Base-by-base conservation (phyloP, 1,140 invertebrate genomes). In the Campodea augens region DNA sequence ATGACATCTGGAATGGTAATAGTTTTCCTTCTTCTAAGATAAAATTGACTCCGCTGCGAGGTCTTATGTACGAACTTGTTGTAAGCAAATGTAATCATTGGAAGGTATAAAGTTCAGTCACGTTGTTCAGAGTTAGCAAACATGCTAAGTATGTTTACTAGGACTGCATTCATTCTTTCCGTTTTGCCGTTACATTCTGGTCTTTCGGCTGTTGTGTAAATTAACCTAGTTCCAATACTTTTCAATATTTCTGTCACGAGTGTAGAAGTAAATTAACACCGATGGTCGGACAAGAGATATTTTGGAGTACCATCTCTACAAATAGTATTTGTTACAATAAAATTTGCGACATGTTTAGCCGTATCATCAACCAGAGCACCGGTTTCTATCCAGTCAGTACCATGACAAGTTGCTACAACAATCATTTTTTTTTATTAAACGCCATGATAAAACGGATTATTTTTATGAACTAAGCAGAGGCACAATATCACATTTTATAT, bases 341-440 rank as follows among this genome's bases (percentile, higher is more conserved):
- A 39, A 13, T 43, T 41, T 7, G 52, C 51, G 10, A 54, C 46
- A 0, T 48, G 52, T 38, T 53, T 45, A 7, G 54, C 51, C 15
- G 47, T 52, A 43, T 56, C 47, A 40, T 60, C 40, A 21, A 45
- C 44, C 3, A 60, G 15, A 23, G 54, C 40, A 20, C 46, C 54
- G 7, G 50, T 52, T 43, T 55, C 50, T 4, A 22, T 25, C 45
- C 49, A 61, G 40, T 54, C 52, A 3, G 58, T 58, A n/a, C 55
- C 57, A 25, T 51, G 47, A 32, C 55, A 52, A 0, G 51, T 46
- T 4, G 57, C 39, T 0, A 57, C 55, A 1, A 60, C 38, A 7
- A 60, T 51, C 25, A 54, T 54, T 23, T 44, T 44, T 29, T 57
- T 61, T n/a, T n/a, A n/a, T n/a, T n/a, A n/a, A n/a, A n/a, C n/a